Evolutionary conservation across 2,113 vertebrate genomes (phyloP), one percentile per base, ranked within the genome.

Genomic region (Hippopotamus amphibius): DNA sequence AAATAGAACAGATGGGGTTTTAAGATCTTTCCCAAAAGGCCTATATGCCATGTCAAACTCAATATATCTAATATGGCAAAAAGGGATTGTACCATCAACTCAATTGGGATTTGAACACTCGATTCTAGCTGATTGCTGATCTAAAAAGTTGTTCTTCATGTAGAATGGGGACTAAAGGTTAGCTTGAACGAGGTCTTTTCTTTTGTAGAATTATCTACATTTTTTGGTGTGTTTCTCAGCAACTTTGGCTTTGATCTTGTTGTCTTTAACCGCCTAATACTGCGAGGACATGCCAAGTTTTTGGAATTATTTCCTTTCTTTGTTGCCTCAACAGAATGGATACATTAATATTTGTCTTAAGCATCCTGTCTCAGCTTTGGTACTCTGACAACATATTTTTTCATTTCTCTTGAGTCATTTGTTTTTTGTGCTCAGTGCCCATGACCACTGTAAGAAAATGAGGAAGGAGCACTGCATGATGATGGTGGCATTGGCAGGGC

Each of bases 371-470:
- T 30, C 10, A 24, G 24, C 53, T 82, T 77, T 89, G 65, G 46
- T 77, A 19, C 5, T 41, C 16, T 72, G 63, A 96, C 55, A 92
- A 93, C 7, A 17, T 80, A 26, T 41, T 57, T 91, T 96, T 93
- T 84, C 71, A 90, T 90, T 97, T 95, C 84, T 71, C 72, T 81
- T 65, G 81, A 90, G 83, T 87, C 68, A 63, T 96, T 95, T 96
- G 88, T 93, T 92, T 28, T 95, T 87, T 80, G 88, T 33, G 88
- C 96, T 98, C 96, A 96, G 95, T 55, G 97, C 97, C 96, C 71
- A 97, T 76, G 94, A 97, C 88, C 22, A 24, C 95, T 94, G 19
- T 93, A 97, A 97, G 93, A 57, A 97, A 96, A 95, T 91, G 68
- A 97, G 79, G 90, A 16, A 76, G 95, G 74, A 97, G 63, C 68